A percentile compares a stretch with the other conserved stretches of the same genome.
Conservation (phyloP, 2,113 vertebrate genomes). For the Tricholaema leucomelas region DNA sequence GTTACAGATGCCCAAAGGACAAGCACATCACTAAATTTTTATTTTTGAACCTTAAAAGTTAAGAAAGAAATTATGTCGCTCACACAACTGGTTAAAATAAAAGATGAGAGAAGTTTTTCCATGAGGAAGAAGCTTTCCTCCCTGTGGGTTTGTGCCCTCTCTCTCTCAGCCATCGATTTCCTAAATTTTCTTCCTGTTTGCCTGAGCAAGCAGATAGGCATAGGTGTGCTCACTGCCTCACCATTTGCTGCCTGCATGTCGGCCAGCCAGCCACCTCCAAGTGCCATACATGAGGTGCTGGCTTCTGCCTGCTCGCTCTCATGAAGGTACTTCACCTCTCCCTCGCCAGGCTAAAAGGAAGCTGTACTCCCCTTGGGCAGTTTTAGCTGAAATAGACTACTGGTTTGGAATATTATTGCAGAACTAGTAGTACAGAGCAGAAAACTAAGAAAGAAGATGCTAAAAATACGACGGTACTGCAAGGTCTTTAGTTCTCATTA, state of each 20-base stretch:
- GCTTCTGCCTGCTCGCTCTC: neutral
- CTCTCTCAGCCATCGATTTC: neutral
- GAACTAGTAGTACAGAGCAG: neutral
- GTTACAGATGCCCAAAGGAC: neutral
- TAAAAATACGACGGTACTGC: neutral
- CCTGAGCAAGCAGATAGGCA: neutral
- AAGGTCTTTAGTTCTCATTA: neutral
- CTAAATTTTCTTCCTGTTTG: neutral
- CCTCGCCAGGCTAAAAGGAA: neutral
- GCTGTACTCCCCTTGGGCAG: accelerated
- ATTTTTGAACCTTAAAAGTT: neutral
- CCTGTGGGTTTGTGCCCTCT: neutral
- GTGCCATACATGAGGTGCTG: accelerated
- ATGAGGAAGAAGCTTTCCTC: neutral
- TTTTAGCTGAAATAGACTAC: neutral
- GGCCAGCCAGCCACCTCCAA: accelerated
- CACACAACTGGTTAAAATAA: neutral
- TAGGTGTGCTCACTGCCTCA: neutral
- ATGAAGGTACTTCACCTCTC: neutral
- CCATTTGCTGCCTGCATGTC: accelerated
- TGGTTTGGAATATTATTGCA: neutral
- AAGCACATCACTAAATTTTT: neutral
- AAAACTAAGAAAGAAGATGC: neutral
- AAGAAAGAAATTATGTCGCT: neutral
- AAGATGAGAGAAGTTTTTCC: neutral